Base-by-base conservation (phyloP, 2,797 vertebrate genomes). In the Vespertilio murinus region DNA sequence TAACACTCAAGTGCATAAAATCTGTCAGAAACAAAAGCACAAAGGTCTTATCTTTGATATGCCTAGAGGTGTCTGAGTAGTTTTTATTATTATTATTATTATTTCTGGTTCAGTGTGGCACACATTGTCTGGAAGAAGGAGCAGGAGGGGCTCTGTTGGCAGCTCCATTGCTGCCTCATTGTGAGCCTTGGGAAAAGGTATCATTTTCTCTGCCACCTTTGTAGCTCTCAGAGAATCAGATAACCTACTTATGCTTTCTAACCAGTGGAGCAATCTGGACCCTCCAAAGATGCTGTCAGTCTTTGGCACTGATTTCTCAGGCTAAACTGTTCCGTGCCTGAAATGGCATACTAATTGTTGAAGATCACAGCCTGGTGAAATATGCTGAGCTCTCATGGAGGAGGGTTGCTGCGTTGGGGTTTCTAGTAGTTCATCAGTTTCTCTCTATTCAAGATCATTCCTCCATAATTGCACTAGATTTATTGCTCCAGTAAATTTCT, bases 401-500 rank as follows among this genome's bases (percentile, higher is more conserved):
- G 2, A 0, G 10, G 52, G 83, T n/a, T 82, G 64, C 65, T 88
- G 14, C 78, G 35, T 47, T 97, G 89, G 80, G 83, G 54, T 93
- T 97, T 95, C 89, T 80, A 91, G 91, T 92, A 28, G n/a, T 23
- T 94, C 64, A 88, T 69, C 54, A 87, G 10, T 82, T 59, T 91
- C 90, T 75, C 88, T 93, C 71, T 96, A 93, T 97, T 97, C 81
- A 95, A 97, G 96, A 97, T 96, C 65, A 88, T 93, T 98, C 97
- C 96, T 97, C 96, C 94, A 94, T 97, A 97, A 98, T 93, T 97
- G 92, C 96, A 94, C 96, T 97, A 97, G 93, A 97, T 98, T 98
- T 98, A 98, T 97, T 98, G 97, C 97, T 98, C 97, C 96, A 97
- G 97, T 97, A 97, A 97, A 96, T 97, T 96, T 98, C 96, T 97